Conservation (phyloP, 2,113 vertebrate genomes). For the Marmota flaviventris region DNA sequence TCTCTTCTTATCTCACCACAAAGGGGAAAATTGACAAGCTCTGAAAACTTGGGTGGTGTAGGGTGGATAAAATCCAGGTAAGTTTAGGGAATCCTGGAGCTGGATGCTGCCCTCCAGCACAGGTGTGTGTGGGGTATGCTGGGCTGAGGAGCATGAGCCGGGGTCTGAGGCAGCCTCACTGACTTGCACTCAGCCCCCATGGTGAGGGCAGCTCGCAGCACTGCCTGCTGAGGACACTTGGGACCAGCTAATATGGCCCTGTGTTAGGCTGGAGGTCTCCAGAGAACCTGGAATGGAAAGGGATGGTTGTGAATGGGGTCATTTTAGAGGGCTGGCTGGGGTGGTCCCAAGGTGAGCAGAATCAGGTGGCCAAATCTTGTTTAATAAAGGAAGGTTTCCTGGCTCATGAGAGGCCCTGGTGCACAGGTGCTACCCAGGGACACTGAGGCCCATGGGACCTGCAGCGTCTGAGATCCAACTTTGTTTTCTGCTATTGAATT, state of each 20-base stretch:
- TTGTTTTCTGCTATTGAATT: background rate
- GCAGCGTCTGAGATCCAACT: background rate
- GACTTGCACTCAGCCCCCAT: background rate
- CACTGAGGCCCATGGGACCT: background rate
- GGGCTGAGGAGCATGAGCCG: background rate
- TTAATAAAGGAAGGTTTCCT: background rate
- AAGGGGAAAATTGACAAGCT: fast-evolving
- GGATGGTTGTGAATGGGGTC: background rate
- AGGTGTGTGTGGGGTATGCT: background rate
- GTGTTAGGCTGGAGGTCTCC: no score
- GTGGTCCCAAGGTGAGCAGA: background rate
- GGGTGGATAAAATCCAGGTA: background rate
- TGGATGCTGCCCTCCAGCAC: background rate
- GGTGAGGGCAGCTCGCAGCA: no score
- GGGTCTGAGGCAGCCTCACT: background rate
- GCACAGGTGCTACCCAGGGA: background rate
- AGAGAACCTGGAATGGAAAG: background rate
- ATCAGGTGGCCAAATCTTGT: background rate
- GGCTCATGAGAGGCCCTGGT: background rate
- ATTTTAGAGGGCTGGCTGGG: background rate
- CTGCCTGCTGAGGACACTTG: fast-evolving
- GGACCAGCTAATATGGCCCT: background rate
- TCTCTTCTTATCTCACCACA: background rate
- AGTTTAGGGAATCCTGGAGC: background rate
- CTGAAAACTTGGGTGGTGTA: background rate